These are phyloP conservation scores for Timandra comae DNA, from an alignment of 2,888 invertebrate species.

Conservation along the genomic window DNA sequence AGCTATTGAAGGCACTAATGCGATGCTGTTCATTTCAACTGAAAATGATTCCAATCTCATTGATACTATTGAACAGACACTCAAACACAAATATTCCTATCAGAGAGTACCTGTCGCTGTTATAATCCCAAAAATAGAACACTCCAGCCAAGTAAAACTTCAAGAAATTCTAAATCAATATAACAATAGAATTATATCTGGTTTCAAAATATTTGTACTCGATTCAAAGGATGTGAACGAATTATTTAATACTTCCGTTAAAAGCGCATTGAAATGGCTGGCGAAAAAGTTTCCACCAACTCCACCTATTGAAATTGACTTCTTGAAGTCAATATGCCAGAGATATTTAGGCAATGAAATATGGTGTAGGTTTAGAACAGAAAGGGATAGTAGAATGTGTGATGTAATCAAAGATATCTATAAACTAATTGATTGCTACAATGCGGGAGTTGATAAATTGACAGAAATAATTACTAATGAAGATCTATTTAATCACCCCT, in stretches of 20 bases:
- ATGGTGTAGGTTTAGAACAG: slow-evolving; percentile 73
- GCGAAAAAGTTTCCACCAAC: slow-evolving; percentile 65
- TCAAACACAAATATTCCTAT: slow-evolving; percentile 55
- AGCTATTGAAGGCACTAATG: slow-evolving; percentile 63
- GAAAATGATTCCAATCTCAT: slow-evolving; percentile 39
- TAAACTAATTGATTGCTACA: slow-evolving; percentile 79
- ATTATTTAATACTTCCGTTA: slow-evolving; percentile 45
- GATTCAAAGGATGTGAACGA: slow-evolving; percentile 41
- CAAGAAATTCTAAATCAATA: slow-evolving; percentile 37
- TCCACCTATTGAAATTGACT: slow-evolving; percentile 77
- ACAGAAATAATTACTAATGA: slow-evolving; percentile 77
- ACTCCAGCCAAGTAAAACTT: slow-evolving; percentile 27
- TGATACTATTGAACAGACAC: slow-evolving; percentile 39
- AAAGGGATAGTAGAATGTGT: slow-evolving; percentile 52
- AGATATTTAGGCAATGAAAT: slow-evolving; percentile 78
- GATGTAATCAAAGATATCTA: slow-evolving; percentile 72
- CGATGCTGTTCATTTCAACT: slow-evolving; percentile 52
- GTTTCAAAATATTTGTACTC: slow-evolving; percentile 50
- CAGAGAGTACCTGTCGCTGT: slow-evolving; percentile 61
- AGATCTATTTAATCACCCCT: slow-evolving; percentile 75
- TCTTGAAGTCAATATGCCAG: slow-evolving; percentile 72
- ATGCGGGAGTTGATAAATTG: slow-evolving; percentile 80
- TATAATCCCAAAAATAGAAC: slow-evolving; percentile 40
- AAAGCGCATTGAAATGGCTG: slow-evolving; percentile 65
- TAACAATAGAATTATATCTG: slow-evolving; percentile 45